Base-by-base conservation (phyloP, 1,140 invertebrate genomes). In the Pseudomyrmex flavicornis region DNA sequence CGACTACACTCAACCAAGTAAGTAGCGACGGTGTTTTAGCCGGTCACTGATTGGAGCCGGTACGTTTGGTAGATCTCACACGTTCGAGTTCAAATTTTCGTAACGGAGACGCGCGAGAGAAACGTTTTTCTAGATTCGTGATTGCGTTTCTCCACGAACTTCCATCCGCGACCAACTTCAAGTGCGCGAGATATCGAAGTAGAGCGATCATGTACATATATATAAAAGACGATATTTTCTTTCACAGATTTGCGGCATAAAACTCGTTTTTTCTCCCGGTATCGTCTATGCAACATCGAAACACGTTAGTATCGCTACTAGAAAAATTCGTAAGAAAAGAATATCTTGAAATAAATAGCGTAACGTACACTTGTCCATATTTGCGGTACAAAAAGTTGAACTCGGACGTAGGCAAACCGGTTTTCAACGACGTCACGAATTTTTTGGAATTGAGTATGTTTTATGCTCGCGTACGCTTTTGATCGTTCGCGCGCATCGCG, bases 1-100 rank as follows among this genome's bases (percentile, higher is more conserved):
- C 92, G 15, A 93, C 92, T 1, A 89, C 91, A 54, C 83, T 93
- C 17, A 92, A 86, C 76, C 93, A 92, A 90, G 92, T 93, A 90
- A 48, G 85, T 72, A 58, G 17, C 5, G 50, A 69, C 22, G 22
- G n/a, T 46, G 44, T 48, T 48, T 13, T 10, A 44, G 5, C 3
- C 56, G 44, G 69, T 35, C 15, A 10, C 59, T 44, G 73, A 52
- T 52, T 8, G 13, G 12, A 59, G 72, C 35, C 72, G 72, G 17
- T 73, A 3, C 17, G 22, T 46, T 74, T 61, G 35, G 5, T 35
- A 35, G 35, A 7, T 35, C 35, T 35, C 35, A 35, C 35, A 35
- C 35, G 35, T 74, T n/a, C 4, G 22, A 15, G 26, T 63, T 54
- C n/a, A 20, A 35, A 76, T 44, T 48, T 13, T 20, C n/a, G 20